phyloP scores from a whole-genome alignment of 2,888 invertebrate species.

The Cinara cedri region DNA sequence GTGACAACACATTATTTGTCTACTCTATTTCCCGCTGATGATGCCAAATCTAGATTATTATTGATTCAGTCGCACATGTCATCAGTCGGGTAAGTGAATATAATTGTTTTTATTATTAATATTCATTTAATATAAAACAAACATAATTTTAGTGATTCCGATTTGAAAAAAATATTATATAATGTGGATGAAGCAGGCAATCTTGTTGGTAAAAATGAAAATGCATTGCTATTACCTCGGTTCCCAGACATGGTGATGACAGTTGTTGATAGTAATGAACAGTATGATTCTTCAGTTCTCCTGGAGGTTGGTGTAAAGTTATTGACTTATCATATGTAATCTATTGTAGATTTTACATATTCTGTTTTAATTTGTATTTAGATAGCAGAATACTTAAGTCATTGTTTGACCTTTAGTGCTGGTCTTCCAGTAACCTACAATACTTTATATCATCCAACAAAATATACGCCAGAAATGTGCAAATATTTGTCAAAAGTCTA shows the following conservation, averaged over 20 bases:
- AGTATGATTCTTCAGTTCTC: slow-evolving; percentile 31
- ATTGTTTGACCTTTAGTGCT: slow-evolving; percentile 75
- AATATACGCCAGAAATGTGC: slow-evolving; percentile 65
- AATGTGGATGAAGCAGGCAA: slow-evolving; percentile 51
- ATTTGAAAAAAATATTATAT: slow-evolving; percentile 49
- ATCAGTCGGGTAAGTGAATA: slow-evolving; percentile 27
- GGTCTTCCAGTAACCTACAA: slow-evolving; percentile 65
- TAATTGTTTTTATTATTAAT: not conserved
- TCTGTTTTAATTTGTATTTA: slow-evolving; percentile 26
- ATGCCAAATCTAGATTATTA: slow-evolving; percentile 49
- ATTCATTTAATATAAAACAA: not conserved
- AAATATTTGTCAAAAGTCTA: slow-evolving; percentile 66
- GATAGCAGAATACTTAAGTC: slow-evolving; percentile 65
- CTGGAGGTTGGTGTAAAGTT: slow-evolving; percentile 34
- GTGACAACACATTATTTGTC: slow-evolving; percentile 54
- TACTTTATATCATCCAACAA: slow-evolving; percentile 59
- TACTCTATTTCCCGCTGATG: slow-evolving; percentile 36
- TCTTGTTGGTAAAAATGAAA: slow-evolving; percentile 45
- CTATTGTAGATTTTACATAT: slow-evolving; percentile 4
- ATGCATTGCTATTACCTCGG: slow-evolving; percentile 30
- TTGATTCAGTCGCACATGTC: slow-evolving; percentile 37
- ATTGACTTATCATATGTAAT: too few relatives aligned
- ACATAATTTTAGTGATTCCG: slow-evolving; percentile 35
- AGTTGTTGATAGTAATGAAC: slow-evolving; percentile 37
- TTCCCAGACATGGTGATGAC: slow-evolving; percentile 52